A percentile compares a stretch with the other conserved stretches of the same genome.
Evolutionary conservation across 2,888 invertebrate species (phyloP).

Genomic region (Drosophila cognata): DNA sequence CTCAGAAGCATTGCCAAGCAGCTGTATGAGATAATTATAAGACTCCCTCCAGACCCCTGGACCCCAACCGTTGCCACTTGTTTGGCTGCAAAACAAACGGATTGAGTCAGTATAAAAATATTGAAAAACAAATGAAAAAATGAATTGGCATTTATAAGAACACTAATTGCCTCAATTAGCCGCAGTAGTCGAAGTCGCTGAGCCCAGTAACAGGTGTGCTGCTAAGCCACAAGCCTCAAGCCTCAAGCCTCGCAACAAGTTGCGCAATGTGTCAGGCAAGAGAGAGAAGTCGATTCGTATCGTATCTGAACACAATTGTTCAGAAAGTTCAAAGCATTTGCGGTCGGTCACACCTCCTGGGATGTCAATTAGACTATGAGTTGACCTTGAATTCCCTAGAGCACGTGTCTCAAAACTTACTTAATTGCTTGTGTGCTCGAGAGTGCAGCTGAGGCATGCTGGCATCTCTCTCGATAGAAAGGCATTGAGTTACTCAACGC

Average conservation of each 20-base stretch:
- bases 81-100: conserved; percentile 32
- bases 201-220: conserved; percentile 62
- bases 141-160: conserved; percentile 61
- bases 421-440: conserved; percentile 15
- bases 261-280: conserved; percentile 54
- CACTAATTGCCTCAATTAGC: conserved; percentile 74
- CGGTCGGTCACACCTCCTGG: conserved; percentile 69
- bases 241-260: conserved; percentile 49
- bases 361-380: conserved; percentile 66
- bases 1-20: conserved; percentile 21
- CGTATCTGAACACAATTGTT: conserved; percentile 50
- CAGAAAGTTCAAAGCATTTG: conserved; percentile 65
- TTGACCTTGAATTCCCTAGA: conserved; percentile 54
- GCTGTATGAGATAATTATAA: conserved; percentile 59
- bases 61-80: conserved; percentile 4
- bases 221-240: neutral
- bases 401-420: conserved; percentile 30
- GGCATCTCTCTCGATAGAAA: neutral
- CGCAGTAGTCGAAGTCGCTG: conserved; percentile 8
- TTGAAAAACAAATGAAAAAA: conserved; percentile 44
- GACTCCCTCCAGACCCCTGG: neutral
- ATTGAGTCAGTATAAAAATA: conserved; percentile 52
- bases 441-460: neutral
- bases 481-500: conserved; percentile 24
- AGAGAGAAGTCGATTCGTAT: conserved; percentile 14